These are phyloP conservation scores for Drosophila dunni DNA, from an alignment of 1,140 invertebrate genomes.

Conservation along the genomic window DNA sequence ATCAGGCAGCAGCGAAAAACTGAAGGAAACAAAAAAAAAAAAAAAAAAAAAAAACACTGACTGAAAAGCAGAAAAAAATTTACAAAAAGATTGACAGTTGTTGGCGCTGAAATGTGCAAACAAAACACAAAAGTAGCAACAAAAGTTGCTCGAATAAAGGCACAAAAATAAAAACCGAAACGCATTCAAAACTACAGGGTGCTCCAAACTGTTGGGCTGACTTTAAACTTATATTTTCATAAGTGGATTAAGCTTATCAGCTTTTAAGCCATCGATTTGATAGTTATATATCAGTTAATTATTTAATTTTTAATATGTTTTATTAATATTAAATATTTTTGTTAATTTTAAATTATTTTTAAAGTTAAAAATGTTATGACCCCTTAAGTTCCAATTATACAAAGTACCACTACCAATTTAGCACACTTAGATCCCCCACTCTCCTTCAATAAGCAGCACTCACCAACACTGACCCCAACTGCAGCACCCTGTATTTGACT, in stretches of 20 bases:
- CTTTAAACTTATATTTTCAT: neutral
- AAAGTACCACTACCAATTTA: no score
- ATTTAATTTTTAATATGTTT: no score
- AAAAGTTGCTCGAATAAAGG: conserved; percentile 76
- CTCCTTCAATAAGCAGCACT: neutral
- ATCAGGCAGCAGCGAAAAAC: conserved; percentile 48
- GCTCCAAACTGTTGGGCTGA: neutral
- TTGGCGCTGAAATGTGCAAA: conserved; percentile 79
- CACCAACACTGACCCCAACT: neutral
- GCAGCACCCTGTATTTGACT: conserved; percentile 52
- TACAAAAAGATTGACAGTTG: conserved; percentile 74
- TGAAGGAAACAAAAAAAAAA: neutral
- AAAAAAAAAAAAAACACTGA: neutral
- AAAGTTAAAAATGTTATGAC: no score
- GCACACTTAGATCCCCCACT: neutral
- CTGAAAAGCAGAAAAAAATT: no score
- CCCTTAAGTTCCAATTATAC: no score
- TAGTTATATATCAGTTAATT: no score
- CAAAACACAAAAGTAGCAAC: conserved; percentile 70
- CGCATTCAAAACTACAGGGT: conserved; percentile 41
- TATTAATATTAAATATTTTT: no score
- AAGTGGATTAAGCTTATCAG: no score
- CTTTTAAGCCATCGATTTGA: no score
- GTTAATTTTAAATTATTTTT: no score
- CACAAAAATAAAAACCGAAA: conserved; percentile 47